phyloP scores from a whole-genome alignment of 2,113 vertebrate genomes.

The Oryzias woworae region DNA sequence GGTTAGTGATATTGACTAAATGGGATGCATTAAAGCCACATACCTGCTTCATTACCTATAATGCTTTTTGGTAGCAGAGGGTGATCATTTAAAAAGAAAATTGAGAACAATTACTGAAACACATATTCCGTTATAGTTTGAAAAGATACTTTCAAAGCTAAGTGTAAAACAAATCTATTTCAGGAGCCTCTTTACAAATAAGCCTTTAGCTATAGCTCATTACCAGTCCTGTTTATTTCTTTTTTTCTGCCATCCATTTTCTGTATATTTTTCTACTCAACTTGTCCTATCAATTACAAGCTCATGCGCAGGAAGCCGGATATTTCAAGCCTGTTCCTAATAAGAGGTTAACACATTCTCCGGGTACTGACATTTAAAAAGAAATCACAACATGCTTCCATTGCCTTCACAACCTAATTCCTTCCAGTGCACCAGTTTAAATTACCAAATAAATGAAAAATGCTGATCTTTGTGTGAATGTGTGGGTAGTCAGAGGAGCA shows the following conservation, averaged over 20 bases:
- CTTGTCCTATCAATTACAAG: constrained; percentile 72
- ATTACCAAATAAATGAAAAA: constrained; percentile 97
- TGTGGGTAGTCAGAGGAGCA: constrained; percentile 20
- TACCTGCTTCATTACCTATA: constrained; percentile 69
- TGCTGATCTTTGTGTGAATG: constrained; percentile 69
- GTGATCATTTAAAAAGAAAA: constrained; percentile 70
- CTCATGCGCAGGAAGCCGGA: constrained; percentile 60
- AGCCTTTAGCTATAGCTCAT: constrained; percentile 47
- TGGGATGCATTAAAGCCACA: constrained; percentile 75
- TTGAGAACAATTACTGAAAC: constrained; percentile 74
- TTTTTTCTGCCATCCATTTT: constrained; percentile 21
- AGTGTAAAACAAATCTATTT: constrained; percentile 52
- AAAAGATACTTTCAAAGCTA: constrained; percentile 40
- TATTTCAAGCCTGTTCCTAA: constrained; percentile 68
- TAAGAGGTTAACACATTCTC: constrained; percentile 72
- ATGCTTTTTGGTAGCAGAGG: constrained; percentile 68
- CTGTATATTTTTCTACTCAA: constrained; percentile 16
- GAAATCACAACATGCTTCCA: constrained; percentile 82
- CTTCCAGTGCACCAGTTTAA: constrained; percentile 87
- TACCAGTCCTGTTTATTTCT: constrained; percentile 34
- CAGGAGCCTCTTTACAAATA: constrained; percentile 36
- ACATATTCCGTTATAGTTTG: constrained; percentile 56
- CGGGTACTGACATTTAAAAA: constrained; percentile 84
- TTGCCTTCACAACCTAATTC: constrained; percentile 81
- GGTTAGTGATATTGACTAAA: constrained; percentile 69